Evolutionary conservation across 2,888 invertebrate genomes (phyloP).

Genomic region (Meliscaeva auricollis): DNA sequence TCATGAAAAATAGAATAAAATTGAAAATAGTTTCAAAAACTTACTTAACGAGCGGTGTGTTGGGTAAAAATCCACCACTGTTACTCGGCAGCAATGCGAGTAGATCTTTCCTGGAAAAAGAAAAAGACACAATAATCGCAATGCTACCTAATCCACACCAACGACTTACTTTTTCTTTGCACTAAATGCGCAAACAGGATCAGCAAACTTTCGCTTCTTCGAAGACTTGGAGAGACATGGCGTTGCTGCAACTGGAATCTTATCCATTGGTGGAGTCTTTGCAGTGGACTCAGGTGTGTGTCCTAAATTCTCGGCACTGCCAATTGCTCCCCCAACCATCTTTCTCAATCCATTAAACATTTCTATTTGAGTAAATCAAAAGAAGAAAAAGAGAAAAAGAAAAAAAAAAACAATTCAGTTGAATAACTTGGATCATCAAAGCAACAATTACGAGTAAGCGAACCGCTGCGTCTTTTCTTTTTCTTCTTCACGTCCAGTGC

Average conservation of each 20-base stretch:
- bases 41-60: slow-evolving; percentile 87
- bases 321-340: slow-evolving; percentile 89
- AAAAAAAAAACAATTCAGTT: slow-evolving; percentile 70
- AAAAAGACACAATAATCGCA: neutral
- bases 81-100: slow-evolving; percentile 86
- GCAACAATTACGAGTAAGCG: slow-evolving; percentile 89
- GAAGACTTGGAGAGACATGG: slow-evolving; percentile 87
- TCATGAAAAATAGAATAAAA: no score
- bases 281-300: slow-evolving; percentile 82
- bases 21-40: slow-evolving; percentile 78
- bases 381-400: slow-evolving; percentile 77
- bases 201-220: slow-evolving; percentile 88
- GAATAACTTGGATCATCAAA: slow-evolving; percentile 67
- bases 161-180: slow-evolving; percentile 87
- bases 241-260: slow-evolving; percentile 81
- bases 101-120: slow-evolving; percentile 86
- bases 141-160: no score
- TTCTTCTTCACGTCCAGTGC: slow-evolving; percentile 85
- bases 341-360: slow-evolving; percentile 91
- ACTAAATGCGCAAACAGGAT: slow-evolving; percentile 86
- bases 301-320: slow-evolving; percentile 84
- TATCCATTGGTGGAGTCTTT: slow-evolving; percentile 82
- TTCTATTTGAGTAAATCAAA: slow-evolving; percentile 84
- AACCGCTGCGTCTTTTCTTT: slow-evolving; percentile 94
- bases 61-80: slow-evolving; percentile 85